phyloP scores from a whole-genome alignment of 2,113 vertebrate genomes.

The Empidonax traillii region DNA sequence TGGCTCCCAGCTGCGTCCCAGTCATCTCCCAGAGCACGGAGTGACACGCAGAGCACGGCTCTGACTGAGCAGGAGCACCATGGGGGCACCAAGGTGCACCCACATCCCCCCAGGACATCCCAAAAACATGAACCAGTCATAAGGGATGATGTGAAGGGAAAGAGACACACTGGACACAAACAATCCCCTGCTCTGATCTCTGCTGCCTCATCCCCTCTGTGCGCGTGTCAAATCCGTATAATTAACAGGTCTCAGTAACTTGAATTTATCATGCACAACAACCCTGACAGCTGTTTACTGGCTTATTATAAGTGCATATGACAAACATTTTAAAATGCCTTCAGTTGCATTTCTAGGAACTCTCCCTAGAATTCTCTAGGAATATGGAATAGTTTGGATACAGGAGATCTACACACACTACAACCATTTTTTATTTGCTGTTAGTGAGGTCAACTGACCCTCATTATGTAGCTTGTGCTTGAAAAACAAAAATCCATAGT shows the following conservation, averaged over 20 bases:
- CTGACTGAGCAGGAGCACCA: background rate
- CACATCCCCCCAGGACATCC: background rate
- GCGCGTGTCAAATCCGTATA: rapidly evolving
- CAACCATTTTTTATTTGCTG: background rate
- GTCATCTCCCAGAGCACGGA: background rate
- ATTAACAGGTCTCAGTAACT: background rate
- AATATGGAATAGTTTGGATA: background rate
- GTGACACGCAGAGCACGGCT: background rate
- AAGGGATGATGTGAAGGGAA: background rate
- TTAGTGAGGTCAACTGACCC: background rate
- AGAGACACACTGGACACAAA: background rate
- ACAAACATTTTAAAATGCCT: background rate
- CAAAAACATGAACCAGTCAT: background rate
- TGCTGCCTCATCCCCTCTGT: background rate
- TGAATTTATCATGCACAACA: background rate
- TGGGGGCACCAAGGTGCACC: background rate
- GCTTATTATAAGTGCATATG: background rate
- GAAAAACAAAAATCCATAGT: background rate
- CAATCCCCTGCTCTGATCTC: background rate
- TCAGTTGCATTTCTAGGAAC: background rate
- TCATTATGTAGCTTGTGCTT: background rate
- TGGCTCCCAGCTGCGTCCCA: background rate
- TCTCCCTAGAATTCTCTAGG: background rate
- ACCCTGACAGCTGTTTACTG: background rate
- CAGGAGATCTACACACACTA: background rate